These are phyloP conservation scores for Aricia agestis DNA, from an alignment of 1,140 invertebrate genomes.

Conservation along the genomic window DNA sequence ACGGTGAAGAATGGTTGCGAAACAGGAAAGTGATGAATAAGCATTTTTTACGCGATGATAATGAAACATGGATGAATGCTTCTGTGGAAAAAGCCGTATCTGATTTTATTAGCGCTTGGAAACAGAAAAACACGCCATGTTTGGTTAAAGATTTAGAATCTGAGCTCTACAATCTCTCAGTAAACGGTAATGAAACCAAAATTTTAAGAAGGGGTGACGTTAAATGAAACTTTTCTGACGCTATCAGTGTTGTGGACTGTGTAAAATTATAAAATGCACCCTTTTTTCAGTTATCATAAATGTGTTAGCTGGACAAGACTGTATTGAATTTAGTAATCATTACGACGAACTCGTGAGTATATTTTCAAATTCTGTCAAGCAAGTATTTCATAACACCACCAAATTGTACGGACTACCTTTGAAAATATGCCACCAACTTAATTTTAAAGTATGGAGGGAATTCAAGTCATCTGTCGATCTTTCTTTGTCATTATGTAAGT, in stretches of 20 bases:
- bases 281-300: conserved; percentile 80
- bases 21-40: conserved; percentile 84
- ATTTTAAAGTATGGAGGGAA: conserved; percentile 83
- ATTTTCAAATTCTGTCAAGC: conserved; percentile 81
- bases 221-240: not conserved
- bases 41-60: conserved; percentile 79
- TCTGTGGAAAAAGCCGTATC: conserved; percentile 75
- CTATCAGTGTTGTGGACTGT: not conserved
- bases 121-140: conserved; percentile 35
- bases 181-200: conserved; percentile 82
- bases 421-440: conserved; percentile 78
- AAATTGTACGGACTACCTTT: conserved; percentile 82
- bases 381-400: conserved; percentile 85
- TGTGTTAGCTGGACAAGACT: conserved; percentile 80
- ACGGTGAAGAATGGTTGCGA: conserved; percentile 86
- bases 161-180: conserved; percentile 86
- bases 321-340: conserved; percentile 39
- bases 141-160: conserved; percentile 77
- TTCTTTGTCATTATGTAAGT: conserved; percentile 76
- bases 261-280: not conserved
- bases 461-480: conserved; percentile 82
- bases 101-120: conserved; percentile 71
- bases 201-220: too few relatives aligned
- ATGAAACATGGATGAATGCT: conserved; percentile 61
- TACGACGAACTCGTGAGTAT: conserved; percentile 66